Base-by-base conservation (phyloP, 2,113 vertebrate species). In the Pogonocichla stellata region DNA sequence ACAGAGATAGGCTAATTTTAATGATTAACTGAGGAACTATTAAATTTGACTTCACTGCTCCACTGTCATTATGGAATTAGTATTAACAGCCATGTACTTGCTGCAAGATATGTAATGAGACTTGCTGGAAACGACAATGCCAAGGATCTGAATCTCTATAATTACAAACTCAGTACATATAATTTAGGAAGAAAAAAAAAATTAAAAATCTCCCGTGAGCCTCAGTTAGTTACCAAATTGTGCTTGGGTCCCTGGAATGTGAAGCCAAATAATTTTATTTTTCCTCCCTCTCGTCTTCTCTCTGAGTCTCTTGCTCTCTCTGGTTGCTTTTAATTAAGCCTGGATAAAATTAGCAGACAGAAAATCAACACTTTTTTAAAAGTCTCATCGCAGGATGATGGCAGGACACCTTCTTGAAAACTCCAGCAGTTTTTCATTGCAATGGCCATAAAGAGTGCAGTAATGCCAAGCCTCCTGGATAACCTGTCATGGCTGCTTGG, bases 11-110 rank as follows among this genome's bases (percentile, higher is more conserved):
- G 86, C 94, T 98, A 96, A 97, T 98, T 98, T 96, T 97, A 97
- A 97, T 98, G 96, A 97, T 98, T 97, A 98, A 97, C 97, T 82
- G 89, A 97, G 96, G 88, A 97, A 97, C 88, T 89, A 93, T 97
- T 97, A 97, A 95, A 97, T 97, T 97, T 96, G 94, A 98, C 50
- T 78, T 95, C 89, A 85, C 26, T 95, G 86, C 82, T 96, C 82
- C 65, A 74, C 94, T 96, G 96, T 97, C 97, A 96, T 97, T 97
- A 95, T 89, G 54, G 86, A 97, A 96, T 97, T 97, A 97, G 90
- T 90, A 96, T 94, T 97, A 97, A 96, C 65, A 8, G 86, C 72
- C 73, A 66, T 81, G 80, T 85, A 74, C 97, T 90, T 81, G 36
- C 96, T 90, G 73, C 19, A 28, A 95, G 94, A 96, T 86, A 92